Conservation (phyloP, 2,888 invertebrate species). For the Cephus spinipes region DNA sequence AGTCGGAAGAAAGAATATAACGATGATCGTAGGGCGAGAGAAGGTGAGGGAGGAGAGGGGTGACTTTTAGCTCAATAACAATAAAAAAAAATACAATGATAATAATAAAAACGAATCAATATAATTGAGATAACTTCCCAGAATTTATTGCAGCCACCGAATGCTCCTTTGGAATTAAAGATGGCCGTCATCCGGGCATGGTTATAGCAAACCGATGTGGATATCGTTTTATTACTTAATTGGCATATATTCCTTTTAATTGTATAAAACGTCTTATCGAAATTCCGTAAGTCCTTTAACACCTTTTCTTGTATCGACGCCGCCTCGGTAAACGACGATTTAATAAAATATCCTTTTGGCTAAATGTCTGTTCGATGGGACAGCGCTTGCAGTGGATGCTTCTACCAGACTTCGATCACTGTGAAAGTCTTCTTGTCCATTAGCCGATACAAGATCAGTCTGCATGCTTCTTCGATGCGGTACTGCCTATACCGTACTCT, state of each 20-base stretch:
- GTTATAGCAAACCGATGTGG: too few relatives aligned
- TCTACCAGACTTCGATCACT: not conserved
- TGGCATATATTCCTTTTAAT: not conserved
- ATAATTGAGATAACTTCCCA: not conserved
- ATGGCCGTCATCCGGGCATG: not conserved
- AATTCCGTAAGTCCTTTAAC: not conserved
- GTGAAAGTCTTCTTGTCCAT: not conserved
- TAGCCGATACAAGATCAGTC: not conserved
- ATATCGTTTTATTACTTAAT: not conserved
- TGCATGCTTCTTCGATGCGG: not conserved
- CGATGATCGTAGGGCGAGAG: not conserved
- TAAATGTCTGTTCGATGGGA: not conserved
- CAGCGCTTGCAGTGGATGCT: not conserved
- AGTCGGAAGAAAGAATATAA: not conserved
- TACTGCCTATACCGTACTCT: not conserved
- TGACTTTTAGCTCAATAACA: not conserved
- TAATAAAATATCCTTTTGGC: not conserved
- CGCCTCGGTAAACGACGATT: not conserved
- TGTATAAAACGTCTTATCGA: not conserved
- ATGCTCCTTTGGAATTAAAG: not conserved
- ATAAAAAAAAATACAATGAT: not conserved
- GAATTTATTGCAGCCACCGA: not conserved
- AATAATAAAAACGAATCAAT: not conserved
- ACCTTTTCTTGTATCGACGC: not conserved
- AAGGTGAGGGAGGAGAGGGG: not conserved